Conservation (phyloP, 2,797 vertebrate genomes). For the Nannoperca australis region DNA sequence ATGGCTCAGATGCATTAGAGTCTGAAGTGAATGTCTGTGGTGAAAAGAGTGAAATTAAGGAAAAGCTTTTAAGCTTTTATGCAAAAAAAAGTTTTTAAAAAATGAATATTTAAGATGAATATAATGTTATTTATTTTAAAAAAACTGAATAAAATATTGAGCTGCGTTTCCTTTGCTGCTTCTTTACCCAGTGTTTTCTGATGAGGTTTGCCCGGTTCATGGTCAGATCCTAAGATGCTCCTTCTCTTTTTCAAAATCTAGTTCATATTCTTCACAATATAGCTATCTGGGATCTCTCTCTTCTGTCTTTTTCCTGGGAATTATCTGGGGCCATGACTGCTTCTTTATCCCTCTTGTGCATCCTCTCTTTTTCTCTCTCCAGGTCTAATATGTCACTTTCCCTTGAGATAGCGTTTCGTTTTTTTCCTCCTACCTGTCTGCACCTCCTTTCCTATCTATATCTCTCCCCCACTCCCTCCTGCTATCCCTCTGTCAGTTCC, state of each 20-base stretch:
- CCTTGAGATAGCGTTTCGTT: constrained; percentile 14
- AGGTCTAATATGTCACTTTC: constrained; percentile 50
- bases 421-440: constrained; percentile 60
- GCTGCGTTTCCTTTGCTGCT: constrained; percentile 11
- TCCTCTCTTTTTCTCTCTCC: constrained; percentile 17
- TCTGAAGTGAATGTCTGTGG: constrained; percentile 6
- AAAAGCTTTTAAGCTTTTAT: constrained; percentile 39
- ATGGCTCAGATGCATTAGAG: constrained; percentile 19
- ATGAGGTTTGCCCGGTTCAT: constrained; percentile 37
- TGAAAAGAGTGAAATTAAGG: constrained; percentile 25
- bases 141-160: constrained; percentile 68
- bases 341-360: constrained; percentile 5
- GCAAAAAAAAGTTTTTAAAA: constrained; percentile 28
- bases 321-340: constrained; percentile 3
- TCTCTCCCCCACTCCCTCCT: constrained; percentile 28
- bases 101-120: constrained; percentile 57
- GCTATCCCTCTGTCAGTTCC: constrained; percentile 67
- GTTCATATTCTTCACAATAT: constrained; percentile 47
- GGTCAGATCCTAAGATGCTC: constrained; percentile 39
- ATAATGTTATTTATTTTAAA: constrained; percentile 49
- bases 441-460: constrained; percentile 33
- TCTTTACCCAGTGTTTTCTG: constrained; percentile 9
- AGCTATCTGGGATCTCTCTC: constrained; percentile 38
- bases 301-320: constrained; percentile 26
- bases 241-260: constrained; percentile 48